Evolutionary conservation across 2,113 vertebrate genomes (phyloP), one percentile per base, ranked within the genome.

Genomic region (Grus americana): DNA sequence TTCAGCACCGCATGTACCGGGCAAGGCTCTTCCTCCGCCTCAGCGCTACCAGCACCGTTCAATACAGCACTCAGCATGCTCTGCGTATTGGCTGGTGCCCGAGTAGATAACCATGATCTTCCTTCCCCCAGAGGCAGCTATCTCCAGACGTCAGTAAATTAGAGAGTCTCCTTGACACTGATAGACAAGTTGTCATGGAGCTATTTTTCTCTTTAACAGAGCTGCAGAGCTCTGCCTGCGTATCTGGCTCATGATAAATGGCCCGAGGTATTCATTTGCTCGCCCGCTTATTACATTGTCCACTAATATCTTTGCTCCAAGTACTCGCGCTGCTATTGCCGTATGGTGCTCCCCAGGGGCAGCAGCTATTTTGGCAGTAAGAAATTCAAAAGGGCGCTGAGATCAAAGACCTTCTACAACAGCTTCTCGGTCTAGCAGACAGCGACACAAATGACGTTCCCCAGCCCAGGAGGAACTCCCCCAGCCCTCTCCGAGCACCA

Each of bases 381-480:
- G 52, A 12, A 65, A 42, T 67, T 34, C 74, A 44, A 78, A 84
- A 59, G 42, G 63, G 13, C 30, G 11, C 65, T 84, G n/a, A 59
- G 87, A 86, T 42, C 75, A 79, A 71, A 75, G 86, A 59, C 38
- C 76, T 65, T 14, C 83, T 34, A 52, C 78, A 67, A 22, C 46
- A 89, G 54, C 78, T 55, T 6, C 80, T 81, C 7, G 12, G 63
- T 36, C 52, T 47, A n/a, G 68, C 75, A 47, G 20, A 7, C 2
- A 50, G 78, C 0, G 0, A 18, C 40, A 32, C 11, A 2, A 30
- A 2, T 0, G 3, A 6, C 0, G 1, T 9, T 26, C 5, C 52
- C 42, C 49, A 15, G 72, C 24, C 62, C 54, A 23, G 42, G 18
- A 71, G 76, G 58, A 63, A 12, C 30, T 3, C 24, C 52, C 58